Percentiles rank a stretch among this genome's conserved stretches.
Evolutionary conservation across 64 coral and sea anemone genomes (phyloP).

Genomic region (Porites lutea): DNA sequence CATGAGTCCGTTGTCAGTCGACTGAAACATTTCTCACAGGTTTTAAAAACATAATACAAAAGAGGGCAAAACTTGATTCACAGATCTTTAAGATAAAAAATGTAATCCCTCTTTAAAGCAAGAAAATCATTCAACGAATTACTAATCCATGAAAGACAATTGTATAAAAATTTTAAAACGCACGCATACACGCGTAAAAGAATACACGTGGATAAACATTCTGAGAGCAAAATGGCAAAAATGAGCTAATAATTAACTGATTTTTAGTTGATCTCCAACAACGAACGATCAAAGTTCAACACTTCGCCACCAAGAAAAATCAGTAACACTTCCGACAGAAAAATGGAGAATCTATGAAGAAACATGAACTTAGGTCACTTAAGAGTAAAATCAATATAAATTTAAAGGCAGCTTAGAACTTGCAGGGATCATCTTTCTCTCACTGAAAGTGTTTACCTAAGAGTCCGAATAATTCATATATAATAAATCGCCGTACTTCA

Average conservation of each 20-base stretch:
- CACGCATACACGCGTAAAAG: background rate
- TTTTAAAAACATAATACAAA: background rate
- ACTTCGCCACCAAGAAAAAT: too few species aligned
- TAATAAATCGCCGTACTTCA: too few species aligned
- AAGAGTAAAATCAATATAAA: too few species aligned
- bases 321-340: too few species aligned
- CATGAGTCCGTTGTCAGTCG: background rate
- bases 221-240: background rate
- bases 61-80: background rate
- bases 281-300: background rate
- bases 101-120: background rate
- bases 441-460: too few species aligned
- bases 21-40: background rate
- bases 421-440: too few species aligned
- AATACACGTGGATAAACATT: slow-evolving; percentile 19
- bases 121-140: background rate
- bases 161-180: background rate
- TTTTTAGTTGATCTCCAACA: background rate
- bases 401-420: too few species aligned
- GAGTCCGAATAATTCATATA: too few species aligned
- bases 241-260: background rate
- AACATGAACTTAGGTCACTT: too few species aligned
- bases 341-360: too few species aligned
- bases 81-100: background rate
- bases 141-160: background rate